These are phyloP conservation scores for Drosophila repleta DNA, from an alignment of 1,140 invertebrate species.

Conservation along the genomic window DNA sequence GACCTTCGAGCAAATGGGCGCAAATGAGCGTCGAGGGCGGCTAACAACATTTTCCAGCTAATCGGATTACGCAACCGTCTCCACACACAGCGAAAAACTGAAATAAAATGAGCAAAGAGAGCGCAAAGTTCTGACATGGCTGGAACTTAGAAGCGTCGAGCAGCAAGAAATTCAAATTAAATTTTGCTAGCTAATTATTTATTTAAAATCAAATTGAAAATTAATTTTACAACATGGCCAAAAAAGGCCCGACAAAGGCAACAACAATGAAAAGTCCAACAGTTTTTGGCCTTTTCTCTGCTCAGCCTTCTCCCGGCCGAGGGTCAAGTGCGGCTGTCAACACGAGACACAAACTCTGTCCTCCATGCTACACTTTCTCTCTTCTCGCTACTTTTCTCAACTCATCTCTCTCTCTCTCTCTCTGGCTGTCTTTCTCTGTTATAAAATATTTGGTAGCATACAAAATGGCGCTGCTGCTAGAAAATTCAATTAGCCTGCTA, in stretches of 20 bases:
- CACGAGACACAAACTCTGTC: conserved; percentile 28
- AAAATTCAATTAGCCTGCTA: conserved; percentile 77
- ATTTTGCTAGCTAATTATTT: conserved; percentile 83
- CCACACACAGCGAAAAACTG: neutral
- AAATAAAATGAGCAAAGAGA: conserved; percentile 1
- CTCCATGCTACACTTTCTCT: neutral
- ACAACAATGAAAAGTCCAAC: conserved; percentile 27
- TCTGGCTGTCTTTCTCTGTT: conserved; percentile 29
- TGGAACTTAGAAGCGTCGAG: conserved; percentile 26
- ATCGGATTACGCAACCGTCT: conserved; percentile 59
- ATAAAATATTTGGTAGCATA: conserved; percentile 78
- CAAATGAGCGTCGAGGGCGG: conserved; percentile 55
- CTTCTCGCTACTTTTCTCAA: neutral
- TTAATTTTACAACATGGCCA: conserved; percentile 82
- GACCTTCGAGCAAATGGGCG: conserved; percentile 53
- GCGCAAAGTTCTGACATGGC: conserved; percentile 1
- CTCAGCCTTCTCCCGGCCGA: conserved; percentile 10
- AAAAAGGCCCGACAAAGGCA: conserved; percentile 35
- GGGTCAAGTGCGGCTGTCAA: conserved; percentile 78
- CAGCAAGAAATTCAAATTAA: conserved; percentile 78
- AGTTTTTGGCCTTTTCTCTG: conserved; percentile 13
- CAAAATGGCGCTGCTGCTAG: conserved; percentile 77
- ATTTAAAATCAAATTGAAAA: conserved; percentile 84
- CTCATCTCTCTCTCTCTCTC: conserved; percentile 2
- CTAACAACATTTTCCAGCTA: conserved; percentile 73